Conservation (phyloP, 2,797 vertebrate genomes). For the Pseudochirops corinnae region DNA sequence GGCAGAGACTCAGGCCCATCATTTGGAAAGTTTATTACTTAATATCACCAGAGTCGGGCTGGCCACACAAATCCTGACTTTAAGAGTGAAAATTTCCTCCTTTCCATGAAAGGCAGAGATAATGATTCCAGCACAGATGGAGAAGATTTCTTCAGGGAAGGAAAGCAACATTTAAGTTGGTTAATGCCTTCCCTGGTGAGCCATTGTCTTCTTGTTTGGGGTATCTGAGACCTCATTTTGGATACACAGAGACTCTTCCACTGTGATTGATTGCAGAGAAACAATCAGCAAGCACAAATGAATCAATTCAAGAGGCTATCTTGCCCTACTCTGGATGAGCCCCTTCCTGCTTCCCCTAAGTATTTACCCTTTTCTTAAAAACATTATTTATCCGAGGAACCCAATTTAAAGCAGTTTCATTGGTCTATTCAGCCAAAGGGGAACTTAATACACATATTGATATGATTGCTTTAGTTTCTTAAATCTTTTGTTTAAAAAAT, state of each 20-base stretch:
- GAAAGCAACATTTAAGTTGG: constrained; percentile 75
- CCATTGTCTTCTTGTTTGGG: constrained; percentile 77
- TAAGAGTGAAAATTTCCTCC: constrained; percentile 67
- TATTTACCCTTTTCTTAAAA: constrained; percentile 78
- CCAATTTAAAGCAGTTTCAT: constrained; percentile 62
- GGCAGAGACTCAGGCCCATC: constrained; percentile 5
- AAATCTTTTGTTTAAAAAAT: constrained; percentile 46
- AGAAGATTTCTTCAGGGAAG: constrained; percentile 80
- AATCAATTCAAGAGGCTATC: constrained; percentile 71
- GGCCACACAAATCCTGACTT: constrained; percentile 61
- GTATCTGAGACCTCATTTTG: constrained; percentile 78
- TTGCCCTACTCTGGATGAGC: constrained; percentile 53
- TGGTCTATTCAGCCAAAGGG: constrained; percentile 59
- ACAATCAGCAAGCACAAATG: constrained; percentile 69
- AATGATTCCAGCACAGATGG: constrained; percentile 68
- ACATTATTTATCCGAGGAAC: constrained; percentile 76
- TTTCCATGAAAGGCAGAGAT: constrained; percentile 75
- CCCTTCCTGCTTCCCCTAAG: constrained; percentile 64
- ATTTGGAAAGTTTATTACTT: constrained; percentile 48
- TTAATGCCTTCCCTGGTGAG: constrained; percentile 81
- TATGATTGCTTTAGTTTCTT: constrained; percentile 46
- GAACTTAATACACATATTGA: constrained; percentile 33
- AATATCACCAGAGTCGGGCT: constrained; percentile 64
- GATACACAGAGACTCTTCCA: constrained; percentile 75
- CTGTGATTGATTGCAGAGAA: constrained; percentile 80